Evolutionary conservation across 1,140 invertebrate species (phyloP).

Genomic region (Platyura marginata): DNA sequence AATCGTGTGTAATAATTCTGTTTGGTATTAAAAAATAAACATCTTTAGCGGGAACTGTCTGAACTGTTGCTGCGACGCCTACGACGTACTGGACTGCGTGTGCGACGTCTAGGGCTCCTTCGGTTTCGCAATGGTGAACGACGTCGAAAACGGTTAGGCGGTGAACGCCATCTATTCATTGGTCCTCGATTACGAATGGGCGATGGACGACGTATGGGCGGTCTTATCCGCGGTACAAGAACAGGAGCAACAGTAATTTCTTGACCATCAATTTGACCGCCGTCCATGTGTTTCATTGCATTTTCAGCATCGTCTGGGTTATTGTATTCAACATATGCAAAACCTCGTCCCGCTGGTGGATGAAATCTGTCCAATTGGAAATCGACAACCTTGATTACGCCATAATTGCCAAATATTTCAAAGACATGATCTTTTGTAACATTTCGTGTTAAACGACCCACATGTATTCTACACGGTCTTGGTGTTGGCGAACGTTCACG

Average conservation of each 20-base stretch:
- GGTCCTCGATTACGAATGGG: slow-evolving; percentile 37
- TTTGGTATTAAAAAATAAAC: too few species aligned
- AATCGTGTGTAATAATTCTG: too few species aligned
- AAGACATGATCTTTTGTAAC: slow-evolving; percentile 82
- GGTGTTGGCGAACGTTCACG: slow-evolving; percentile 70
- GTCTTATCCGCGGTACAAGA: slow-evolving; percentile 52
- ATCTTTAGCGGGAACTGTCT: slow-evolving; percentile 18
- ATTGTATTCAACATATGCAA: slow-evolving; percentile 89
- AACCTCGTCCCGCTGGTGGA: slow-evolving; percentile 66
- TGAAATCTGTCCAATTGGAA: slow-evolving; percentile 76
- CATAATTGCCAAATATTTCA: slow-evolving; percentile 92
- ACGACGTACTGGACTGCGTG: slow-evolving; percentile 20
- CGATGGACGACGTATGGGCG: slow-evolving; percentile 39
- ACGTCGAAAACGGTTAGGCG: slow-evolving; percentile 24
- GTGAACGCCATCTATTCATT: slow-evolving; percentile 40
- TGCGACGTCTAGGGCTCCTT: slow-evolving; percentile 19
- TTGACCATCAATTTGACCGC: slow-evolving; percentile 81
- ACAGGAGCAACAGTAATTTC: slow-evolving; percentile 88
- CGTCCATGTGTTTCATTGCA: slow-evolving; percentile 99
- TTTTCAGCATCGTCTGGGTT: slow-evolving; percentile 91
- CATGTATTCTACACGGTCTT: slow-evolving; percentile 77
- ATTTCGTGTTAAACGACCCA: slow-evolving; percentile 80
- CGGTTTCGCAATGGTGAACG: slow-evolving; percentile 11
- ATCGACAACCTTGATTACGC: slow-evolving; percentile 75
- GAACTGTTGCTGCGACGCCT: slow-evolving; percentile 20